These are phyloP conservation scores for Cylas formicarius DNA, from an alignment of 1,140 invertebrate genomes.

Conservation along the genomic window DNA sequence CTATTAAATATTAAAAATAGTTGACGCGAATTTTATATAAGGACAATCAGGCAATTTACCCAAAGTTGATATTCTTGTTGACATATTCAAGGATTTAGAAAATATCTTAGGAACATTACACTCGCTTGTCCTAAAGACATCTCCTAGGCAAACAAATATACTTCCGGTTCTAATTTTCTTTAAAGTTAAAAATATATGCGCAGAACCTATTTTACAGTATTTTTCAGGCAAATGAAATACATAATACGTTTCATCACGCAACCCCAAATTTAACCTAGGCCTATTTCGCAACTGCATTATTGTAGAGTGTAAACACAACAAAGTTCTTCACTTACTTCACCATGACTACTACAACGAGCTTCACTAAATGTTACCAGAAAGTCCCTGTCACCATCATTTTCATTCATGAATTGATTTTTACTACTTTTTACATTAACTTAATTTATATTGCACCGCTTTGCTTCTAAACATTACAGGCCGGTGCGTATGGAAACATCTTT, in stretches of 20 bases:
- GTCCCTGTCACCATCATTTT: slow-evolving; percentile 7
- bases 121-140: slow-evolving; percentile 16
- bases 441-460: too few relatives aligned
- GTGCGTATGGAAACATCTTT: too few relatives aligned
- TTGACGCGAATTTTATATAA: too few relatives aligned
- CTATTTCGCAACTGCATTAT: slow-evolving; percentile 9
- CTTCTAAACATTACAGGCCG: too few relatives aligned
- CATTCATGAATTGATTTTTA: too few relatives aligned
- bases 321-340: slow-evolving; percentile 1
- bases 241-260: slow-evolving; percentile 9
- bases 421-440: too few relatives aligned
- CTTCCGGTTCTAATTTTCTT: slow-evolving; percentile 14
- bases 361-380: slow-evolving; percentile 2
- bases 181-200: slow-evolving; percentile 18
- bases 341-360: slow-evolving; percentile 6
- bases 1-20: too few relatives aligned
- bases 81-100: slow-evolving; percentile 17
- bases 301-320: slow-evolving; percentile 4
- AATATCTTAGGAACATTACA: slow-evolving; percentile 15
- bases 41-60: too few relatives aligned
- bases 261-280: slow-evolving; percentile 12
- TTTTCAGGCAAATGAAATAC: slow-evolving; percentile 9
- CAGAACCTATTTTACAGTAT: slow-evolving; percentile 9
- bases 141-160: slow-evolving; percentile 10
- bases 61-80: too few relatives aligned